phyloP scores from a whole-genome alignment of 1,140 invertebrate species.

The Akabosia matsudoensis region DNA sequence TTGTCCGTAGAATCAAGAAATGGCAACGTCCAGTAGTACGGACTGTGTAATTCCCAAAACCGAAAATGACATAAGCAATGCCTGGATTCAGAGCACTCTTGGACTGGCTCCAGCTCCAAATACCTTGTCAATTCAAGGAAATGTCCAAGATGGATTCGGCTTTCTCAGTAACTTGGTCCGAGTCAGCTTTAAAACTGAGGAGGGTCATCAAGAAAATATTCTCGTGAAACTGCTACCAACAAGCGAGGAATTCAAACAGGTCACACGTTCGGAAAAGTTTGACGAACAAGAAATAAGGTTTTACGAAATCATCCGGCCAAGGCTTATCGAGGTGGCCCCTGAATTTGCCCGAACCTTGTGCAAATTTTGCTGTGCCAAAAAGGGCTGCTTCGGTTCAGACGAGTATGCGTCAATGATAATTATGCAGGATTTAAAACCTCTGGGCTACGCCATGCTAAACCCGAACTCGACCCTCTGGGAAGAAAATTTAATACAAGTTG shows the following conservation, averaged over 20 bases:
- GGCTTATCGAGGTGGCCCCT: slow-evolving; percentile 1
- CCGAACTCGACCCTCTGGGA: background rate
- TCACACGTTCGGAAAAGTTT: slow-evolving; percentile 16
- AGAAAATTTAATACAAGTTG: background rate
- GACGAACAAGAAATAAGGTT: slow-evolving; percentile 37
- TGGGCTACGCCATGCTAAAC: slow-evolving; percentile 17
- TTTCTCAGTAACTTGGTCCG: slow-evolving; percentile 31
- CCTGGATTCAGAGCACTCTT: background rate
- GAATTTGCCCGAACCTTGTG: slow-evolving; percentile 25
- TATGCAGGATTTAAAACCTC: slow-evolving; percentile 36
- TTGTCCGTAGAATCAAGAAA: too few species aligned
- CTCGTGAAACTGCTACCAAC: slow-evolving; percentile 33
- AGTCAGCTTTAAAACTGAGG: slow-evolving; percentile 24
- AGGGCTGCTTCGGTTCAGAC: background rate
- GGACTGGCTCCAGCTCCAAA: background rate
- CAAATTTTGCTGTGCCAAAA: background rate
- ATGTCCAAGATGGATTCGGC: slow-evolving; percentile 29
- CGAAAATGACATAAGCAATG: background rate
- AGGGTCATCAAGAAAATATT: slow-evolving; percentile 15
- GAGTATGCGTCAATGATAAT: slow-evolving; percentile 30
- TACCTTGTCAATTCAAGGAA: background rate
- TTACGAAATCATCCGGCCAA: background rate
- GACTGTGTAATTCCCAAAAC: background rate
- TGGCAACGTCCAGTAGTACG: too few species aligned
- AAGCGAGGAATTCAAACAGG: background rate